Base-by-base conservation (phyloP, 2,797 vertebrate genomes). In the Pangasius sanitwongsei region DNA sequence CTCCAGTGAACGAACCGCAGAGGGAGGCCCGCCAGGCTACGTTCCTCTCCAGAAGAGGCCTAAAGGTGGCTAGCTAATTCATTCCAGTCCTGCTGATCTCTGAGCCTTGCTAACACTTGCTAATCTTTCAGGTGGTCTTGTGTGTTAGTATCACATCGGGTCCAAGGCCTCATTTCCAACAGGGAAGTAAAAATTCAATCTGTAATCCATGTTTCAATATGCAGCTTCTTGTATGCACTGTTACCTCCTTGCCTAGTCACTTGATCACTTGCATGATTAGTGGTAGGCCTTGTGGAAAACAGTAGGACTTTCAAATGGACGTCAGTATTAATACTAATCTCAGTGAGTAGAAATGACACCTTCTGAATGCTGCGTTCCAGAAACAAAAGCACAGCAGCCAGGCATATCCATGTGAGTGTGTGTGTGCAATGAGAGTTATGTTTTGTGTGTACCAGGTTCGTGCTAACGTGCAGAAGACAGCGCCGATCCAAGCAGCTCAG, bases 1-100 rank as follows among this genome's bases (percentile, higher is more conserved):
- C 94, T 0, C 91, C 92, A 9, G 87, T 90, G 72, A 95, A 93
- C 70, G 95, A 96, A 92, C 88, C 91, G 11, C 98, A 97, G 94
- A 97, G 97, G 91, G 98, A 99, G 48, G 96, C 96, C 4, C 97
- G 98, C 48, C 98, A 99, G 93, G 98, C 98, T 93, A 99, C 97
- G 0, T 99, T 98, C 94, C 96, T 99, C 63, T 97, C 97, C 91
- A 96, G 95, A 93, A 97, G 98, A 93, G 98, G 98, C 87, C 94
- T 99, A 83, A 98, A 99, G 97, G 98, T 99, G 95, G 77, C 20
- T 20, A 2, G n/a, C 15, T 20, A 57, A 1, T 80, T n/a, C 18
- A 6, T n/a, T 78, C 41, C 8, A 1, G 11, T 48, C 6, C 48
- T n/a, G 31, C 31, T 34, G 34, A 44, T 78, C 31, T 78, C 72